Evolutionary conservation across 2,888 invertebrate species (phyloP), one percentile per base, ranked within the genome.

Genomic region (Pelosia muscerda): DNA sequence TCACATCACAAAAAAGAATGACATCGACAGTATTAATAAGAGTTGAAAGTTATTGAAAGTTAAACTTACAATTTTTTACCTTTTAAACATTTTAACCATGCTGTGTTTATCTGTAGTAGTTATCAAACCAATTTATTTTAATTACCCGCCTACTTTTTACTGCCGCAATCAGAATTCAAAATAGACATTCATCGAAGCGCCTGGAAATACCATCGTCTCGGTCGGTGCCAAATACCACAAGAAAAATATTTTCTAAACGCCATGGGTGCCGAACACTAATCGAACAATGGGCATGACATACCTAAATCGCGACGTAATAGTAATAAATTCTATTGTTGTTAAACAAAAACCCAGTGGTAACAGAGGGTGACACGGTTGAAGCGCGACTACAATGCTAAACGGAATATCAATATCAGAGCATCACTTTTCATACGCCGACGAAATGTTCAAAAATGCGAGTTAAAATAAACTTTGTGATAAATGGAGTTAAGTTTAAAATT

Each of bases 91-190:
- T 1, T 86, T 88, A 85, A 86, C 87, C 90, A 92, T 90, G 89
- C 89, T 86, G 87, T 85, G 86, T 85, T n/a, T n/a, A n/a, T 86
- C 86, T 76, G 70, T 77, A 86, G 85, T 83, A 88, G 86, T 90
- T 93, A 94, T 94, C 94, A 83, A 66, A 81, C 87, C 89, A 88
- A 93, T 93, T 94, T 89, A 95, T 94, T 94, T 94, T 94, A 94
- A 94, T 93, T 92, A 92, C n/a, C n/a, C n/a, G n/a, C n/a, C n/a
- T n/a, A n/a, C 88, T 69, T 86, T 81, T 87, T 92, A 93, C 94
- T 91, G 85, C 83, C 83, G 85, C 85, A 85, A 90, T 94, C 94
- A 90, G 88, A 90, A 94, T 93, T 92, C 94, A 86, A 87, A 85
- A 82, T 82, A 86, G 82, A 75, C 81, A 83, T 74, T 83, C 86